Base-by-base conservation (phyloP, 2,113 vertebrate species). In the Gymnorhina tibicen region DNA sequence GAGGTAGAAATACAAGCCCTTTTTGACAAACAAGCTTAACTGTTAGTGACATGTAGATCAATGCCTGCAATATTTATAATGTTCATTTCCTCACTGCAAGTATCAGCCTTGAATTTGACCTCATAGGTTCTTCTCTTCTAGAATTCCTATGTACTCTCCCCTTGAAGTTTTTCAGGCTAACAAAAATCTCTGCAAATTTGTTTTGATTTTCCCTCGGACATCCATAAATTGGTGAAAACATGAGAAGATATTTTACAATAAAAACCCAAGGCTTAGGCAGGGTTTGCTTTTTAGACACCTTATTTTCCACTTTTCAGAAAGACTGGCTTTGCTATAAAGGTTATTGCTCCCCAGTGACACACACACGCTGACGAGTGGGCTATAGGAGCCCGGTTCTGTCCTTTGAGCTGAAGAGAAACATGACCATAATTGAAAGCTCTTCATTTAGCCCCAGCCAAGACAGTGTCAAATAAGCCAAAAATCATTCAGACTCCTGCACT, bases 61-160 rank as follows among this genome's bases (percentile, higher is more conserved):
- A 79, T 59, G 74, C 30, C 70, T 82, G 50, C 49, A 73, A 87
- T 89, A 93, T 94, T 96, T 87, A 91, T 91, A 89, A 79, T 33
- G 18, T 73, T 44, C 41, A 52, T 76, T 91, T 91, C 58, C 85
- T 91, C 46, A 20, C 64, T 87, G 74, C 69, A 89, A 79, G 21
- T 35, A 78, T 89, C 58, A 87, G 77, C 84, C 89, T 91, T 91
- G 87, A 93, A 89, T 87, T 32, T 91, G 69, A 73, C 64, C 84
- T 87, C 73, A 76, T 68, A 89, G 93, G 58, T 89, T 91, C 70
- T 59, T 83, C 55, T 74, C 39, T 81, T 85, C 62, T 76, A 49
- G 58, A 82, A 58, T 91, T 93, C 37, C 24, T 64, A 2, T 64
- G 18, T 27, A 76, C n/a, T 62, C 7, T 60, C 60, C 44, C 27